These are phyloP conservation scores for Aurelia coerulea DNA, from an alignment of 30 jellyfish, hydroid and myxozoan species.

Conservation along the genomic window DNA sequence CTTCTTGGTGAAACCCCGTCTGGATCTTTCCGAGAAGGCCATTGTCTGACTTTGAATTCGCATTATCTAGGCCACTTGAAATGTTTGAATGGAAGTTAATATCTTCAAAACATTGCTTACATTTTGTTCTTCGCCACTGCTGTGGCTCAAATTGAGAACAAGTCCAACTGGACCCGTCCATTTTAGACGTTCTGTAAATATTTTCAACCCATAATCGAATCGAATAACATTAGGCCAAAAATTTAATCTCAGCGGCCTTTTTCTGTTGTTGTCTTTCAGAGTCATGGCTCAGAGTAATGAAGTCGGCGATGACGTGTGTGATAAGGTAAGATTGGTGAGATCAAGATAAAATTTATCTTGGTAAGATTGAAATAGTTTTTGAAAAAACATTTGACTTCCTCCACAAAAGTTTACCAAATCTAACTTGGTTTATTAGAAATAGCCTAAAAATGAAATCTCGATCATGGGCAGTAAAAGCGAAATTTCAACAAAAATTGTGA, in stretches of 20 bases:
- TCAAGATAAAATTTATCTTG: too few species aligned
- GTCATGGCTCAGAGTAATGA: neutral
- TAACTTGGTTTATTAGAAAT: too few species aligned
- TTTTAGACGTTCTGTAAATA: neutral
- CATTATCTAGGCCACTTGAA: neutral
- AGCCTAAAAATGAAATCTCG: too few species aligned
- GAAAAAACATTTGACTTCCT: too few species aligned
- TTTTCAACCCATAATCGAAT: neutral
- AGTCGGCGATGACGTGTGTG: too few species aligned
- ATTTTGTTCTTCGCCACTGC: conserved; percentile 92
- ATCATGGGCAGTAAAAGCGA: too few species aligned
- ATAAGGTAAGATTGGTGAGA: too few species aligned
- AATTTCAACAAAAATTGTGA: too few species aligned
- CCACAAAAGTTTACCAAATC: too few species aligned
- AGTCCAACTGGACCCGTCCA: conserved; percentile 47
- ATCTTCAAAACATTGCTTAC: conserved; percentile 85
- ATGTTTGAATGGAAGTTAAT: conserved; percentile 1
- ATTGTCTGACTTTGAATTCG: conserved; percentile 17
- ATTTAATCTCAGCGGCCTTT: neutral
- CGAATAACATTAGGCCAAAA: neutral
- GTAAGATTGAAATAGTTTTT: too few species aligned
- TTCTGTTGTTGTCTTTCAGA: neutral
- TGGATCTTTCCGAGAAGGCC: neutral
- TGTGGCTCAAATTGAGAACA: conserved; percentile 85
- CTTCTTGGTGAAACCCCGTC: neutral